Percentiles rank a stretch among this genome's conserved stretches.
Evolutionary conservation across 2,113 vertebrate species (phyloP).

Genomic region (Syrrhaptes paradoxus): DNA sequence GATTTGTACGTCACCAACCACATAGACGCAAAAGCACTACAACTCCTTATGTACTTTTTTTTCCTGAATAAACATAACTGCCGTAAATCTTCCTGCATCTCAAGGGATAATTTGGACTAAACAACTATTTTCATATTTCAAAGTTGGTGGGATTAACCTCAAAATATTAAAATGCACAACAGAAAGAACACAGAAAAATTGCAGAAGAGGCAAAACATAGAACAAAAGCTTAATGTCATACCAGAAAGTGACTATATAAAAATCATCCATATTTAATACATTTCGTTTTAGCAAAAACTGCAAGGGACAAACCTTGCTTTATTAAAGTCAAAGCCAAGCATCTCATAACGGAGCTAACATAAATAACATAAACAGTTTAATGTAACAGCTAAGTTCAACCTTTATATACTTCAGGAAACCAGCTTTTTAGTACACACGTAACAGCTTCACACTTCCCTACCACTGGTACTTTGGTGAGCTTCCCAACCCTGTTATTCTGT

Average conservation of each 20-base stretch:
- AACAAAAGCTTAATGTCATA: background rate
- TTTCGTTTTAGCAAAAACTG: background rate
- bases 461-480: background rate
- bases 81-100: background rate
- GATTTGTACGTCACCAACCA: background rate
- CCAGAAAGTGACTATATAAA: background rate
- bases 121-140: background rate
- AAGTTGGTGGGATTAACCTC: background rate
- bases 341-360: background rate
- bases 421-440: background rate
- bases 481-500: background rate
- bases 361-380: background rate
- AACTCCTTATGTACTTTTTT: background rate
- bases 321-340: background rate
- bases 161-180: background rate
- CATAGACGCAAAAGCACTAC: background rate
- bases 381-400: background rate
- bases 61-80: background rate
- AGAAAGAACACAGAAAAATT: background rate
- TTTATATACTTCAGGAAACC: background rate
- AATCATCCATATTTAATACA: background rate
- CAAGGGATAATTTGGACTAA: background rate
- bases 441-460: background rate
- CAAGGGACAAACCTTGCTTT: background rate
- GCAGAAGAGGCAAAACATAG: background rate